These are phyloP conservation scores for Trimorus sp. DNA, from an alignment of 2,888 invertebrate species.

Conservation along the genomic window DNA sequence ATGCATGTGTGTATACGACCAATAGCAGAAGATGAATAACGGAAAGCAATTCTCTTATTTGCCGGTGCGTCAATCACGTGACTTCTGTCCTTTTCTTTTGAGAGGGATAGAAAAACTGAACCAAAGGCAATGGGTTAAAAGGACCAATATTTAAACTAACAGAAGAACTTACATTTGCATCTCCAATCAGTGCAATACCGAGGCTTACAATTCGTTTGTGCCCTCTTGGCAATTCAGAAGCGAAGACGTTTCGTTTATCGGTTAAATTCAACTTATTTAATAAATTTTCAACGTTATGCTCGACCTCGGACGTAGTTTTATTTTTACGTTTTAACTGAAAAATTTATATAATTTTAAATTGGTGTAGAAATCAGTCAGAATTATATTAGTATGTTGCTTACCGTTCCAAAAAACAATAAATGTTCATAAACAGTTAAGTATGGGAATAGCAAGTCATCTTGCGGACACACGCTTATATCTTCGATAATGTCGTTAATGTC, in stretches of 20 bases:
- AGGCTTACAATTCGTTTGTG: conserved; percentile 95
- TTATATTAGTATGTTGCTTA: conserved; percentile 81
- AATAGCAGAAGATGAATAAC: no score
- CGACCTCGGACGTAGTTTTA: conserved; percentile 81
- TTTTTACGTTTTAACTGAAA: conserved; percentile 84
- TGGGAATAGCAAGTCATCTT: conserved; percentile 92
- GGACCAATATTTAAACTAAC: no score
- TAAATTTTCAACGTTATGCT: conserved; percentile 83
- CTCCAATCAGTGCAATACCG: conserved; percentile 92
- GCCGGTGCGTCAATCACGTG: no score
- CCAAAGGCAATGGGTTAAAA: no score
- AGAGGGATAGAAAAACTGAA: no score
- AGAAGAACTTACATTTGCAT: conserved; percentile 86
- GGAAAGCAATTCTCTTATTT: no score
- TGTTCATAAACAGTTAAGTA: conserved; percentile 93
- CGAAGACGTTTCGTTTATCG: conserved; percentile 85
- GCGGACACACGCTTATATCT: conserved; percentile 94
- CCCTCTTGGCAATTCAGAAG: conserved; percentile 91
- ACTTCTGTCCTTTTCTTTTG: no score
- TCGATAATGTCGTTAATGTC: conserved; percentile 87
- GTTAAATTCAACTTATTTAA: conserved; percentile 85
- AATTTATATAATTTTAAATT: no score
- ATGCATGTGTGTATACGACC: no score
- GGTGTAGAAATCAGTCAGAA: neutral
- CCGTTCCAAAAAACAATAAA: conserved; percentile 91